phyloP scores from a whole-genome alignment of 2,797 vertebrate genomes.

The Scleropages formosus region DNA sequence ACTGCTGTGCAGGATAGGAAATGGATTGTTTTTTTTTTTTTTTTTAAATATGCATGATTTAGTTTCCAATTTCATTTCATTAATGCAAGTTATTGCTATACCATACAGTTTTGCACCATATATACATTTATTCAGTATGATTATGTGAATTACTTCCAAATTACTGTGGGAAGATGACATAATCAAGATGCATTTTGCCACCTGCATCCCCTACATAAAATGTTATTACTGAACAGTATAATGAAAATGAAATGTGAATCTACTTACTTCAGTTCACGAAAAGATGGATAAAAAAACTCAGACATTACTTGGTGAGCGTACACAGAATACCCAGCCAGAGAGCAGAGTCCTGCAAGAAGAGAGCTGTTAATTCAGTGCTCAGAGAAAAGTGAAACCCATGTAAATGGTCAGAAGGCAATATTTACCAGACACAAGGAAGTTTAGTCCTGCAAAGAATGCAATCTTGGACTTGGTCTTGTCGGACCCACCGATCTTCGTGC shows the following conservation, averaged over 20 bases:
- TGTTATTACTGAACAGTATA: too few relatives aligned
- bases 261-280: conserved; percentile 90
- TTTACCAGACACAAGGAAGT: conserved; percentile 88
- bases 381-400: not conserved
- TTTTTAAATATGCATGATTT: too few relatives aligned
- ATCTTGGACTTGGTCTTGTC: conserved; percentile 85
- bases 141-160: too few relatives aligned
- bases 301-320: conserved; percentile 92
- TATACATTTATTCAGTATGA: too few relatives aligned
- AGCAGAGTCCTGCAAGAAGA: conserved; percentile 78
- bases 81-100: too few relatives aligned
- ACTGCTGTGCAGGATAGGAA: too few relatives aligned
- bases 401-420: conserved; percentile 30
- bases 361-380: not conserved
- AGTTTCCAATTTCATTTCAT: too few relatives aligned
- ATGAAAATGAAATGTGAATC: not conserved
- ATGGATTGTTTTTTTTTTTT: too few relatives aligned
- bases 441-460: conserved; percentile 79
- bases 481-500: conserved; percentile 90
- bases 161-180: too few relatives aligned
- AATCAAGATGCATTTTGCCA: not conserved
- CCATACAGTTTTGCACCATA: too few relatives aligned
- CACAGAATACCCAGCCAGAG: conserved; percentile 86
- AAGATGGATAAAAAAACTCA: conserved; percentile 92
- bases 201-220: not conserved